Conservation (phyloP, 2,113 vertebrate species). For the Corapipo altera region DNA sequence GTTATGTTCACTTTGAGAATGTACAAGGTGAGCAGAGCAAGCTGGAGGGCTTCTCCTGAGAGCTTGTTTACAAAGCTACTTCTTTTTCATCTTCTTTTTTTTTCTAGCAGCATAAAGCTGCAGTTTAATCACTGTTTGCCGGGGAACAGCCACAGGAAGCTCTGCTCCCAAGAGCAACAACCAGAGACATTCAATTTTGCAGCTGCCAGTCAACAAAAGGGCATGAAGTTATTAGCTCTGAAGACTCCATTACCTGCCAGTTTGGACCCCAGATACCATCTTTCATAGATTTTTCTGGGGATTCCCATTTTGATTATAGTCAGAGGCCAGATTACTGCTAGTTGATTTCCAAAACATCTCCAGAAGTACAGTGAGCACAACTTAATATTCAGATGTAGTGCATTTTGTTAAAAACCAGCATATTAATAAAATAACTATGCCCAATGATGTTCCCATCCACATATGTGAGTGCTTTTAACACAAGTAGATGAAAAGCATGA, state of each 20-base stretch:
- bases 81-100: not conserved
- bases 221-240: conserved; percentile 59
- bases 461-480: not conserved
- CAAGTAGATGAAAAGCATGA: not conserved
- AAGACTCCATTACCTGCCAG: conserved; percentile 48
- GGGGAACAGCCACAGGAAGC: conserved; percentile 44
- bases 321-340: not conserved
- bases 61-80: conserved; percentile 36
- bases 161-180: conserved; percentile 60
- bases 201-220: conserved; percentile 64
- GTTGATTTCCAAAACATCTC: not conserved
- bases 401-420: not conserved
- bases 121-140: conserved; percentile 61
- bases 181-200: conserved; percentile 68
- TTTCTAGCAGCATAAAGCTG: not conserved
- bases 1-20: not conserved
- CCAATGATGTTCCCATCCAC: not conserved
- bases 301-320: not conserved
- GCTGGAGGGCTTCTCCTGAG: not conserved
- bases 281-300: conserved; percentile 45
- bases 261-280: conserved; percentile 31
- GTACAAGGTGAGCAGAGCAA: not conserved
- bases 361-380: not conserved
- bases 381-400: not conserved
- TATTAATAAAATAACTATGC: not conserved